phyloP scores from a whole-genome alignment of 2,888 invertebrate species.

The Blomia tropicalis region DNA sequence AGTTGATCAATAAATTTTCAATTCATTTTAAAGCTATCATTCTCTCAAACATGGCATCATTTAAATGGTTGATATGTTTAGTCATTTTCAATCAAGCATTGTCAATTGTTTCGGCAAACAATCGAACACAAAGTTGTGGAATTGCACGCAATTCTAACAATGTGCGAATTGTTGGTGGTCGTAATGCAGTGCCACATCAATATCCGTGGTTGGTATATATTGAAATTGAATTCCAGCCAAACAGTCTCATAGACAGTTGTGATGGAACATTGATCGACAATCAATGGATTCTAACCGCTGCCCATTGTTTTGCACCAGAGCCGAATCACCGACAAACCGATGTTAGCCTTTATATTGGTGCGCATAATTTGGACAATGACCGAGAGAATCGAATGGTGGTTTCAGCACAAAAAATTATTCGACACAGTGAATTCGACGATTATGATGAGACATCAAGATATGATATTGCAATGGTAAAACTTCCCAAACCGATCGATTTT shows the following conservation, averaged over 20 bases:
- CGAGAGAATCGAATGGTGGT: neutral
- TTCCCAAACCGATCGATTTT: neutral
- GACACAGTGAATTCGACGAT: neutral
- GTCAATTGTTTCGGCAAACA: too few species aligned
- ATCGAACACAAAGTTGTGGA: too few species aligned
- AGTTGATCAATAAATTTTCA: too few species aligned
- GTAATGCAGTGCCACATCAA: neutral
- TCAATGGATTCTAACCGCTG: constrained; percentile 8
- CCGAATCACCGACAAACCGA: neutral
- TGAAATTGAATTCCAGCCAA: neutral
- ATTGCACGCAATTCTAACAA: neutral
- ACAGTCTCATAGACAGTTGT: neutral
- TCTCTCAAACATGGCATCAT: too few species aligned
- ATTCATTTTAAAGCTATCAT: too few species aligned
- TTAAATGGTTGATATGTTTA: too few species aligned
- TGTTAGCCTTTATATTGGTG: neutral
- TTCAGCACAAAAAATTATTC: neutral
- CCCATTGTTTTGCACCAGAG: constrained; percentile 5
- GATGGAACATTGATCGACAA: neutral
- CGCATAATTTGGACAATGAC: neutral
- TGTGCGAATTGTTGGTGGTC: constrained; percentile 11
- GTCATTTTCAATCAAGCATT: too few species aligned
- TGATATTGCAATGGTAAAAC: neutral
- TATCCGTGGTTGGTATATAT: neutral
- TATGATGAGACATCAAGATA: neutral